These are phyloP conservation scores for Xiphorhynchus elegans DNA, from an alignment of 2,113 vertebrate species.

Conservation along the genomic window DNA sequence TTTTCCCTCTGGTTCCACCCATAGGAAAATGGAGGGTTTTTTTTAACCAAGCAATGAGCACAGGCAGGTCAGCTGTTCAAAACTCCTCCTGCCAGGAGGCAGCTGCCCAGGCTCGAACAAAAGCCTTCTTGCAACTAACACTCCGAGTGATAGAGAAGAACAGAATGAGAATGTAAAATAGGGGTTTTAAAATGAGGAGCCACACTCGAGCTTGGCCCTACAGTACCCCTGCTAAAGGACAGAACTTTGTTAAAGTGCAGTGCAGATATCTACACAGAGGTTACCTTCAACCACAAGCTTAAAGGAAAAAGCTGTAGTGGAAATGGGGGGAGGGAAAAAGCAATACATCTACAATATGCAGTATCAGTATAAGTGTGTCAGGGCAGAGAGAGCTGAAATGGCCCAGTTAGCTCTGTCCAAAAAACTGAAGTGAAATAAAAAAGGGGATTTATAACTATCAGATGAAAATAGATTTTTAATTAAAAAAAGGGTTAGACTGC, in stretches of 20 bases:
- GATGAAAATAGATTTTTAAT: not conserved
- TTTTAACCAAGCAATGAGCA: slow-evolving; percentile 17
- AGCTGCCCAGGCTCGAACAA: slow-evolving; percentile 47
- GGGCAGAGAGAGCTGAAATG: not conserved
- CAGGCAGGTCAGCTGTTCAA: slow-evolving; percentile 21
- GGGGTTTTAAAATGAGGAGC: slow-evolving; percentile 46
- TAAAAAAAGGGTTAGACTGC: not conserved
- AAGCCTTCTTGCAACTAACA: slow-evolving; percentile 40
- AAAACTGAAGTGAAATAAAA: not conserved
- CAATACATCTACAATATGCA: not conserved
- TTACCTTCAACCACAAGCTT: not conserved
- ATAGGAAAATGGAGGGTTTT: not conserved
- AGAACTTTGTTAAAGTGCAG: slow-evolving; percentile 32
- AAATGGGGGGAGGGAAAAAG: not conserved
- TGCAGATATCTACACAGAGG: slow-evolving; percentile 1
- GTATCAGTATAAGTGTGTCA: not conserved
- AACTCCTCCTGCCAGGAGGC: slow-evolving; percentile 45
- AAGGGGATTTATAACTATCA: not conserved
- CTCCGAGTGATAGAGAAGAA: not conserved
- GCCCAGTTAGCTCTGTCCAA: not conserved
- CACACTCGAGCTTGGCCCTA: not conserved
- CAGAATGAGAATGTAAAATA: slow-evolving; percentile 51
- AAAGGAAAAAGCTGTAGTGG: not conserved
- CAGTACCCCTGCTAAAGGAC: not conserved
- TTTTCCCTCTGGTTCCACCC: slow-evolving; percentile 23